Evolutionary conservation across 1,140 invertebrate genomes (phyloP).

Genomic region (Procambarus virginalis): DNA sequence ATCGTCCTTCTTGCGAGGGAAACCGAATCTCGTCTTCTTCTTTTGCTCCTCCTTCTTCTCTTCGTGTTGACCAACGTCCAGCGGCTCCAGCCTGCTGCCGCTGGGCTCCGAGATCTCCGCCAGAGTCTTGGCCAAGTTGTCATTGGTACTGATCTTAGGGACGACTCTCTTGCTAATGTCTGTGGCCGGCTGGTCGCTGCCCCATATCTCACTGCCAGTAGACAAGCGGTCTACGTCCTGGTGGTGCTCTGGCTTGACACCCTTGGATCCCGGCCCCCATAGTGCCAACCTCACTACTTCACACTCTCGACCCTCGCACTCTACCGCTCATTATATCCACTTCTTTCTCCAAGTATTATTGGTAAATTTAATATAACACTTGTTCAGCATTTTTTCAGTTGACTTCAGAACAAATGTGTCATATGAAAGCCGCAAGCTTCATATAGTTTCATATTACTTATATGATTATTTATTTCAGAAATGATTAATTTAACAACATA

Average conservation of each 20-base stretch:
- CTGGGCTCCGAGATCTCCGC: background rate
- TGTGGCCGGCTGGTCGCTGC: background rate
- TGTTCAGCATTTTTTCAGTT: too few relatives aligned
- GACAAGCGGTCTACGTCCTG: conserved; percentile 27
- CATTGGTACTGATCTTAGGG: background rate
- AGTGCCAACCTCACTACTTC: background rate
- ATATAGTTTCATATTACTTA: too few relatives aligned
- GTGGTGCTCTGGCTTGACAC: background rate
- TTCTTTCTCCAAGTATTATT: background rate
- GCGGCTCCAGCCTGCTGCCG: background rate
- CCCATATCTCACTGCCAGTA: conserved; percentile 19
- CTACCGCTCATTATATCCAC: background rate
- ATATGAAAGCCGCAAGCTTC: too few relatives aligned
- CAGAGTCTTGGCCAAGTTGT: background rate
- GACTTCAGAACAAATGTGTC: too few relatives aligned
- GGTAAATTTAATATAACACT: too few relatives aligned
- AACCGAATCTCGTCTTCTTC: conserved; percentile 42
- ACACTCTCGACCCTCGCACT: background rate
- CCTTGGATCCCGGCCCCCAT: conserved; percentile 46
- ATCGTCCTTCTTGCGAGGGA: background rate
- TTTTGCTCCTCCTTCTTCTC: conserved; percentile 27
- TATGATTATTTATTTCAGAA: too few relatives aligned
- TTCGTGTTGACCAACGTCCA: background rate
- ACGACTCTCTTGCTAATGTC: background rate
- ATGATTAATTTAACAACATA: too few relatives aligned